Base-by-base conservation (phyloP, 92 coral and sea anemone species). In the Heliopora coerulea region DNA sequence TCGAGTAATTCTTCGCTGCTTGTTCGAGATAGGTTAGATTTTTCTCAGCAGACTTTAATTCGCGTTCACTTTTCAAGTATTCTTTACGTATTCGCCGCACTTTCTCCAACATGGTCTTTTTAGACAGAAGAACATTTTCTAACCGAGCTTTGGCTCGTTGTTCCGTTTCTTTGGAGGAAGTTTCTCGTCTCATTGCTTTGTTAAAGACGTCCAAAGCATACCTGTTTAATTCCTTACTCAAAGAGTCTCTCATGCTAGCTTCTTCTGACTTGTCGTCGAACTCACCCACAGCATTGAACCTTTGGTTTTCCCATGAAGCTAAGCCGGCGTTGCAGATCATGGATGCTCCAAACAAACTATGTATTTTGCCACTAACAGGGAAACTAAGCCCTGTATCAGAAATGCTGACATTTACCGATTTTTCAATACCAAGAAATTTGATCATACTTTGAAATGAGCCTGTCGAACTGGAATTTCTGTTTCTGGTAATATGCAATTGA, bases 21-120 rank as follows among this genome's bases (percentile, higher is more conserved):
- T 28, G 40, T 70, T 70, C 63, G 26, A 31, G 13, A 32, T 64
- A 50, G 10, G 67, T 26, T 28, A 82, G 54, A 8, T 40, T 25
- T 59, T 61, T 48, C 54, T 60, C 62, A 18, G 91, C 91, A 8
- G 29, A 18, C 56, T 56, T 8, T 29, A 56, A 54, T 54, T 61
- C 37, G 32, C 58, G 41, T 33, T 20, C 39, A 13, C 13, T 32
- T 0, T 1, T 29, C 18, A 39, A n/a, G 33, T 70, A 70, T 37
- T 67, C 56, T 34, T 65, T 34, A 80, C 85, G 21, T 7, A 49
- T 49, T 40, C 15, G 60, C 33, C 35, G 25, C 59, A 62, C 32
- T 62, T 54, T 30, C 0, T 13, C 33, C 18, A 13, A 12, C 21
- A 63, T 58, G 4, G 5, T 29, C 19, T 31, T 19, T 25, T 26